Evolutionary conservation across 2,113 vertebrate species (phyloP), one percentile per base, ranked within the genome.

Genomic region (Notothenia coriiceps): DNA sequence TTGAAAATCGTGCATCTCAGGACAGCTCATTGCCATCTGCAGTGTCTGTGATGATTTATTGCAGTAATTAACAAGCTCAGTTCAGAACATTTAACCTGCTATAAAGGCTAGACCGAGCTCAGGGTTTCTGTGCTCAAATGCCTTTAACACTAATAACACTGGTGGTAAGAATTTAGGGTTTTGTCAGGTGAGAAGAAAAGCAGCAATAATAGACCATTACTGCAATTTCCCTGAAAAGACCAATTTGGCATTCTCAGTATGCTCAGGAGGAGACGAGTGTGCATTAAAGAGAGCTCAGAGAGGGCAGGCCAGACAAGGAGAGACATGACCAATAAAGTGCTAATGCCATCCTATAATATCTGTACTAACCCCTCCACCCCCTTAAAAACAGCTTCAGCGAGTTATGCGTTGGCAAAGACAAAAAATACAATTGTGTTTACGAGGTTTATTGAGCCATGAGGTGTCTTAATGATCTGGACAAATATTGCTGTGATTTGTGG

Each of bases 191-290:
- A 78, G 25, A 51, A 62, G 82, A 80, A 84, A 77, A 82, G 80
- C 70, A 70, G 84, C 54, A 72, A 87, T 90, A 88, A 85, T 63
- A 82, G 91, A 62, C 80, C 84, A 88, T 84, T 89, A 86, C 74
- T 64, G 82, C 84, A 86, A 91, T 89, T 83, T 85, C 87, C 77
- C 63, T 77, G 71, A 90, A 90, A 84, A 86, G 83, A 77, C 50
- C 85, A 49, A 91, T 91, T 90, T 89, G 47, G 46, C 62, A 73
- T 47, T 64, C 72, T 79, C 64, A 62, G 61, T 57, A 78, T 82
- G 86, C 76, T 65, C 75, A 71, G 69, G 70, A 85, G 77, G 79
- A 74, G 70, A 77, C 60, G 82, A 77, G 83, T 79, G 83, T 83
- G 83, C 72, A 76, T 83, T 81, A 75, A 79, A 80, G 79, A 68